Evolutionary conservation across 2,888 invertebrate genomes (phyloP).

Genomic region (Catotricha subobsoleta): DNA sequence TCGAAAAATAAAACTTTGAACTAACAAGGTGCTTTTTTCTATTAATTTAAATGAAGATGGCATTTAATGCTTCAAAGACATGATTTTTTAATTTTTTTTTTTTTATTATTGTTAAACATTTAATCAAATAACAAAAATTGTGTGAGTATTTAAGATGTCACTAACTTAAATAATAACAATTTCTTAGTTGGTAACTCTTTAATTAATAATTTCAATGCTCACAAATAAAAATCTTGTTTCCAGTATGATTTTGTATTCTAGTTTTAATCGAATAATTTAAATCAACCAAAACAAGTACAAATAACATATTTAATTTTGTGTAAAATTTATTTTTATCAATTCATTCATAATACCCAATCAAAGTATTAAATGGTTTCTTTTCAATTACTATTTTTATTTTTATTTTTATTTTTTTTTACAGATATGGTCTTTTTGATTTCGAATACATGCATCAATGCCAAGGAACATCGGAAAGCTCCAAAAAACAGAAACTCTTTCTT

Average conservation of each 20-base stretch:
- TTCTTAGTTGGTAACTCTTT: background rate
- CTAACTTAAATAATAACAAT: background rate
- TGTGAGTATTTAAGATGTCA: too few relatives aligned
- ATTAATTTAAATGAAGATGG: background rate
- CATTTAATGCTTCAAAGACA: conserved; percentile 4
- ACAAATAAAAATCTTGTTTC: conserved; percentile 1
- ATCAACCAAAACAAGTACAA: conserved; percentile 4
- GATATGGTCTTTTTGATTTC: conserved; percentile 93
- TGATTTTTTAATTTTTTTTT: too few relatives aligned
- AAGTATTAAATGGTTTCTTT: too few relatives aligned
- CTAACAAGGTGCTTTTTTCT: conserved; percentile 3
- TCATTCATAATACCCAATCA: too few relatives aligned
- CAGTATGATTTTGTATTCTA: conserved; percentile 5
- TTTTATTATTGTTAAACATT: background rate
- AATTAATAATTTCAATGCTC: too few relatives aligned
- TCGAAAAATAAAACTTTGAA: too few relatives aligned
- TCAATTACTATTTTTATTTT: background rate
- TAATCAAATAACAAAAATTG: background rate
- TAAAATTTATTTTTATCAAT: background rate
- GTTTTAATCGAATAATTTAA: background rate
- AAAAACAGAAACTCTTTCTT: conserved; percentile 94
- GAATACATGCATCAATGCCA: conserved; percentile 96
- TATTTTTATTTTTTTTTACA: conserved; percentile 19
- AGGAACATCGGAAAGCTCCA: conserved; percentile 89
- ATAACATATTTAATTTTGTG: too few relatives aligned